Conservation (phyloP, 1,140 invertebrate genomes). For the Macrostomum lignano region DNA sequence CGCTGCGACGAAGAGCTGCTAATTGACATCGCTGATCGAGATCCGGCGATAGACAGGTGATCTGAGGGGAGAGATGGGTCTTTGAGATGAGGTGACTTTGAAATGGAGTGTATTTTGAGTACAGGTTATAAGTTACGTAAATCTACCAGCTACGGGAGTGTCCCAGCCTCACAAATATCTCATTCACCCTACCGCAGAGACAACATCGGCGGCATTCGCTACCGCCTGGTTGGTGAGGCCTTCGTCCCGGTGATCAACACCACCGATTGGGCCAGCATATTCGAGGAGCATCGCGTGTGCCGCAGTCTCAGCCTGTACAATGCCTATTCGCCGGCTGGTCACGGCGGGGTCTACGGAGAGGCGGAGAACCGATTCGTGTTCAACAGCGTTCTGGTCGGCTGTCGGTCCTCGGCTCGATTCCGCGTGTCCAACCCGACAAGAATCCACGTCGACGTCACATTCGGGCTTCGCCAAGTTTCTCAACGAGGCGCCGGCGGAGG, state of each 20-base stretch:
- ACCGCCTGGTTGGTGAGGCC: conserved; percentile 21
- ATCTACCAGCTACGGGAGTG: too few species aligned
- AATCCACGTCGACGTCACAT: conserved; percentile 8
- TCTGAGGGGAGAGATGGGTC: too few species aligned
- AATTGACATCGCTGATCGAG: too few species aligned
- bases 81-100: too few species aligned
- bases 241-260: conserved; percentile 21
- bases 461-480: neutral
- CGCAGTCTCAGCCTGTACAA: neutral
- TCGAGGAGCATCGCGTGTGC: conserved; percentile 24
- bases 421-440: conserved; percentile 25
- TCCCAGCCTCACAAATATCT: too few species aligned
- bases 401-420: conserved; percentile 23
- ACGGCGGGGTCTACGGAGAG: conserved; percentile 22
- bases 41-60: too few species aligned
- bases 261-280: conserved; percentile 19
- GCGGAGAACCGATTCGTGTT: conserved; percentile 26
- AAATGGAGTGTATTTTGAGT: too few species aligned
- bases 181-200: too few species aligned
- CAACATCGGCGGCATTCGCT: conserved; percentile 18
- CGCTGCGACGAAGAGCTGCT: too few species aligned
- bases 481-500: too few species aligned
- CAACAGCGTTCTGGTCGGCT: conserved; percentile 25
- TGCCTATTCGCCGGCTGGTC: neutral
- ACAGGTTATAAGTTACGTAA: too few species aligned